These are phyloP conservation scores for Aleadryas rufinucha DNA, from an alignment of 2,113 vertebrate species.

Conservation along the genomic window DNA sequence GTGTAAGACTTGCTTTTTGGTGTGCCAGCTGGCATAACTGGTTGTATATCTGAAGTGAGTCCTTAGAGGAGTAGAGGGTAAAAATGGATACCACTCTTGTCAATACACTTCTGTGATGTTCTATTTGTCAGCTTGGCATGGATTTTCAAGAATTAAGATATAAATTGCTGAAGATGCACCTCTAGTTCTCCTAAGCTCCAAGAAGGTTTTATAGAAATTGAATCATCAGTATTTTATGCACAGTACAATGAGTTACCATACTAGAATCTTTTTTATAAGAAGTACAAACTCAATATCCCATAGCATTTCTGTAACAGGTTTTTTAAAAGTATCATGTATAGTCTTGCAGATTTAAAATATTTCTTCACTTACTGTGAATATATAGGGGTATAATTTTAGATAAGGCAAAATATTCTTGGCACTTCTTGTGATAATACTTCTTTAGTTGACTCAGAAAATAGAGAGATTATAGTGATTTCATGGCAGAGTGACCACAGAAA, in stretches of 20 bases:
- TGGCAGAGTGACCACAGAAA: conserved; percentile 6
- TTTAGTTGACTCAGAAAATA: neutral
- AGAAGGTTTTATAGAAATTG: neutral
- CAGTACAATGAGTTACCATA: neutral
- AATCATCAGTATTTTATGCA: neutral
- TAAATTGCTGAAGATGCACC: neutral
- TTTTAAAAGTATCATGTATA: neutral
- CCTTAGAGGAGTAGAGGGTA: neutral
- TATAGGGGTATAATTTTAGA: conserved; percentile 17
- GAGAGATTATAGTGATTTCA: conserved; percentile 9
- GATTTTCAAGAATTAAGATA: neutral
- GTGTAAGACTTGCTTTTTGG: neutral
- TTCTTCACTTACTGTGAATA: neutral
- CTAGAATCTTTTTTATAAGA: neutral
- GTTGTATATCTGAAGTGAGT: neutral
- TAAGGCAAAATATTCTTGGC: conserved; percentile 13
- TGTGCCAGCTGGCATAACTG: neutral
- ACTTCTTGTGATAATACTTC: neutral
- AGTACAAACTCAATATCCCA: neutral
- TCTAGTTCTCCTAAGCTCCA: neutral
- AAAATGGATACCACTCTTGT: neutral
- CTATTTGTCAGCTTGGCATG: neutral
- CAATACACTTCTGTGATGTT: neutral
- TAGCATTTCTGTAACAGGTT: neutral
- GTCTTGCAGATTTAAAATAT: neutral